Percentiles rank a stretch among this genome's conserved stretches.
Evolutionary conservation across 2,888 invertebrate genomes (phyloP).

Genomic region (Resseliella maxima): DNA sequence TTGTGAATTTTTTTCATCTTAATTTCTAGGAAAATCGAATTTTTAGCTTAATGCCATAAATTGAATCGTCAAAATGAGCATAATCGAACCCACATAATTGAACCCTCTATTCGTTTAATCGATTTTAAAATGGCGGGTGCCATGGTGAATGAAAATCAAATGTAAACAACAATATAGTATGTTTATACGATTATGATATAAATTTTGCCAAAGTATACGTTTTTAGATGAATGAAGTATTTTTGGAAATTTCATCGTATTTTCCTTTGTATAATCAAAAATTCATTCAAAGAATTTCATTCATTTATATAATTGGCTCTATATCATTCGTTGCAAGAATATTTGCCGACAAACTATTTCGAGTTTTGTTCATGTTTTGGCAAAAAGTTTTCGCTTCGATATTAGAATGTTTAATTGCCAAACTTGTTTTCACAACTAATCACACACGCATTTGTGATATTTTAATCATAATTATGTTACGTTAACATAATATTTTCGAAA

Average conservation of each 20-base stretch:
- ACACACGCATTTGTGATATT: not conserved
- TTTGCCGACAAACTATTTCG: too few relatives aligned
- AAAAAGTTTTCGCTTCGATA: not conserved
- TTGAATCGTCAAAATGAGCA: not conserved
- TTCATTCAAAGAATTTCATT: not conserved
- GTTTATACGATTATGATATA: too few relatives aligned
- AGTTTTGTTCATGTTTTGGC: too few relatives aligned
- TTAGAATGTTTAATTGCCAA: slow-evolving; percentile 1
- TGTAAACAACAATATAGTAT: too few relatives aligned
- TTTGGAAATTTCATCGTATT: too few relatives aligned
- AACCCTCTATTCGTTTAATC: not conserved
- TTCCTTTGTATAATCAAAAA: not conserved
- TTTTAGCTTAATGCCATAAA: too few relatives aligned
- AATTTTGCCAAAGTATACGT: too few relatives aligned
- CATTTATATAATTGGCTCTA: not conserved
- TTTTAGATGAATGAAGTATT: too few relatives aligned
- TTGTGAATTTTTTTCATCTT: too few relatives aligned
- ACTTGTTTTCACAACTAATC: not conserved
- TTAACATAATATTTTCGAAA: not conserved
- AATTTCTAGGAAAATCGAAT: too few relatives aligned
- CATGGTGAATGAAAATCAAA: too few relatives aligned
- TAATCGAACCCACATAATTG: not conserved
- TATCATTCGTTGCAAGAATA: not conserved
- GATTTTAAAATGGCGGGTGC: not conserved
- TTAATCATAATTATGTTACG: slow-evolving; percentile 2